Evolutionary conservation across 1,140 invertebrate species (phyloP), one percentile per base, ranked within the genome.

Genomic region (Cyclina sinensis): DNA sequence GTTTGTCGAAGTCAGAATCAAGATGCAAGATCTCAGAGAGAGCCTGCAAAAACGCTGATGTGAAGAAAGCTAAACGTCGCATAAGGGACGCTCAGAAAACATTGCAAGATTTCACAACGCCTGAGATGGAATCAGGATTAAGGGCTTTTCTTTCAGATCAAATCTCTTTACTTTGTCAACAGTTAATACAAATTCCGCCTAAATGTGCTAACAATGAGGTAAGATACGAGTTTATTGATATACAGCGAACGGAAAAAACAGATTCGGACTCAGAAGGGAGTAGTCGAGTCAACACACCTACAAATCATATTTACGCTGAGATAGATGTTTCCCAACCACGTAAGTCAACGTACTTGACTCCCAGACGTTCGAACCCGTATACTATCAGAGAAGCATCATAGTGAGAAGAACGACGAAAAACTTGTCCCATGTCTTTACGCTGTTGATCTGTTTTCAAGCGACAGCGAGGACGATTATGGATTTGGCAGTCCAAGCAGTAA

Each of bases 11-110:
- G 37, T 86, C 84, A 12, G 84, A 86, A 78, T 62, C 48, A 16
- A 57, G 24, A 27, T 57, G 37, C 39, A 86, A 86, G 39, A 46
- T 39, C 3, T 43, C 54, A 51, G 84, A 86, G 0, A 43, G 24
- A n/a, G 32, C n/a, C 12, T 57, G 54, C 48, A 76, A 65, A 62
- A 86, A 86, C 39, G 84, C 84, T 43, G 84, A 76, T 12, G 24
- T 73, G 12, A 86, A 86, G 48, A 86, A 86, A 65, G 84, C 84
- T 9, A 86, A 86, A 65, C 84, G 84, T 62, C 70, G 74, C 16
- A 78, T 86, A 1, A 76, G 46, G 24, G 84, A 86, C 35, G 68
- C 84, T 11, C 46, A 86, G 35, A 76, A 78, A 51, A 27, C 30
- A 14, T 32, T 86, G 18, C 48, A 76, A 46, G 84, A 86, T 18